phyloP scores from a whole-genome alignment of 1,140 invertebrate genomes.

The Adelges cooleyi region DNA sequence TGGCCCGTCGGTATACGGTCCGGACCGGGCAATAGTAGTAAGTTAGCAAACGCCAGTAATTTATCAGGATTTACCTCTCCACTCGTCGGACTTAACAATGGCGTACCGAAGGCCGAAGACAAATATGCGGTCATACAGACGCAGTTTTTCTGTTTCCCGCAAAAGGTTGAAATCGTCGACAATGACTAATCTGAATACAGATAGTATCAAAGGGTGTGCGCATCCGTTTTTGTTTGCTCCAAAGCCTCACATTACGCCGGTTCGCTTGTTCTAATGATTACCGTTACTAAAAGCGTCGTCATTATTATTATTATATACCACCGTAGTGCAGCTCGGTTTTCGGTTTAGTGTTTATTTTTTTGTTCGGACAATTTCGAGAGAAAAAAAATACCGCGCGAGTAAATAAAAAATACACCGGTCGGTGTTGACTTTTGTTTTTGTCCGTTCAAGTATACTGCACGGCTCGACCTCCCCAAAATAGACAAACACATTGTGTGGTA shows the following conservation, averaged over 20 bases:
- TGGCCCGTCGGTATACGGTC: background rate
- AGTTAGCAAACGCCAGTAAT: background rate
- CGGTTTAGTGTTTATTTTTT: no score
- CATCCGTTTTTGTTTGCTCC: background rate
- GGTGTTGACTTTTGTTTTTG: no score
- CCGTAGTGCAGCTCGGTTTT: no score
- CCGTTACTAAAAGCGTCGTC: no score
- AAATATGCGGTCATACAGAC: slow-evolving; percentile 17
- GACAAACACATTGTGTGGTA: no score
- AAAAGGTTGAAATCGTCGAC: slow-evolving; percentile 4
- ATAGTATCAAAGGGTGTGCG: background rate
- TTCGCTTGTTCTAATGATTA: background rate
- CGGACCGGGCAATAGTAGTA: background rate
- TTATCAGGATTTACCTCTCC: slow-evolving; percentile 26
- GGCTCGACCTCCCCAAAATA: no score
- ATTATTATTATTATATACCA: no score
- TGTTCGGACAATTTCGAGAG: no score
- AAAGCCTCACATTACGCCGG: background rate
- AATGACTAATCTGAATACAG: slow-evolving; percentile 13
- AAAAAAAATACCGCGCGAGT: no score
- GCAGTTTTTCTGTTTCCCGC: background rate
- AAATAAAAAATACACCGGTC: no score
- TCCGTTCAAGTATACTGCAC: no score
- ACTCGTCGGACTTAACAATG: slow-evolving; percentile 21
- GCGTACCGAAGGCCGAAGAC: background rate